phyloP scores from a whole-genome alignment of 2,797 vertebrate species.

The Poeciliopsis paucimaculata region DNA sequence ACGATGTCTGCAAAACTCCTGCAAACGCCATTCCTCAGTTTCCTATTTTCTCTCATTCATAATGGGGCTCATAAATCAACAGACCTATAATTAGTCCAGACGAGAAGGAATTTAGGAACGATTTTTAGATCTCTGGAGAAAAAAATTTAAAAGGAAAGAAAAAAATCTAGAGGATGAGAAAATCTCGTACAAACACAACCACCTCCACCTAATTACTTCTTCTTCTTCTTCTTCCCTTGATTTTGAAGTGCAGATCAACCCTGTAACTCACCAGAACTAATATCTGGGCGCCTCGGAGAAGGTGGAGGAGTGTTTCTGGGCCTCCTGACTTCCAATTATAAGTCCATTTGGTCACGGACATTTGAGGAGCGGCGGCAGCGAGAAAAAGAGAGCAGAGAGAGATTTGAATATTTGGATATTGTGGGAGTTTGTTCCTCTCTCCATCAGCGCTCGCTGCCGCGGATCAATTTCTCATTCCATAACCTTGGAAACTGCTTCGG shows the following conservation, averaged over 20 bases:
- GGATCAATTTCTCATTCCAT: constrained; percentile 62
- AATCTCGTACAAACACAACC: constrained; percentile 29
- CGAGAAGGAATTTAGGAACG: constrained; percentile 49
- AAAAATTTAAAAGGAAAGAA: constrained; percentile 1
- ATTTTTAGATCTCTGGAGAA: constrained; percentile 29
- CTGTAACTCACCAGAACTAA: constrained; percentile 70
- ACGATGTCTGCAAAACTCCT: constrained; percentile 13
- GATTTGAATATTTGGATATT: constrained; percentile 69
- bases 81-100: constrained; percentile 59
- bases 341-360: constrained; percentile 73
- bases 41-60: constrained; percentile 28
- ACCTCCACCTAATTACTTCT: constrained; percentile 59
- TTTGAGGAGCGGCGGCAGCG: constrained; percentile 45
- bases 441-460: constrained; percentile 31
- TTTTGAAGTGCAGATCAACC: constrained; percentile 45
- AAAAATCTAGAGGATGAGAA: constrained; percentile 29
- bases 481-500: constrained; percentile 67
- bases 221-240: constrained; percentile 51
- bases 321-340: constrained; percentile 74
- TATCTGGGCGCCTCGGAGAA: constrained; percentile 54
- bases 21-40: constrained; percentile 45
- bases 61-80: constrained; percentile 65
- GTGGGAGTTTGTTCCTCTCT: constrained; percentile 39
- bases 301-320: constrained; percentile 58
- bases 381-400: constrained; percentile 9